Evolutionary conservation across 2,797 vertebrate genomes (phyloP).

Genomic region (Uromys caudimaculatus): DNA sequence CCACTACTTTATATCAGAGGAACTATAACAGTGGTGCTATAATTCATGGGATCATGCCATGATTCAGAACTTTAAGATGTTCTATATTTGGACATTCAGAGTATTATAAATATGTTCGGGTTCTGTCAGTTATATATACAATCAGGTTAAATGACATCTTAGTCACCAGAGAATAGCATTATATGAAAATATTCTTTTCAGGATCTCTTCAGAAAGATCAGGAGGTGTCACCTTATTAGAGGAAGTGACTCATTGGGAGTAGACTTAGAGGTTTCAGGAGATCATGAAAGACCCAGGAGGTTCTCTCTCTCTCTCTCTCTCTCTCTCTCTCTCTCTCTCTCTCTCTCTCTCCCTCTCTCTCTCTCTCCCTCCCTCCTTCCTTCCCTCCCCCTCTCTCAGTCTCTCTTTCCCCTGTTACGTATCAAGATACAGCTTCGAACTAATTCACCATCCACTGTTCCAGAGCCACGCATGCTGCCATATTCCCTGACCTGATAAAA

Average conservation of each 20-base stretch:
- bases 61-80: neutral
- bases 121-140: neutral
- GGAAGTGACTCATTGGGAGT: rapidly evolving
- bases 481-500: neutral
- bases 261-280: neutral
- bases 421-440: neutral
- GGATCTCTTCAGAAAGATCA: too few species aligned
- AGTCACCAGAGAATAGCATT: too few species aligned
- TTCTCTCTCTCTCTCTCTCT: neutral
- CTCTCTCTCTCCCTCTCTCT: neutral
- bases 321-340: neutral
- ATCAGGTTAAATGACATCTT: neutral
- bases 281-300: too few species aligned
- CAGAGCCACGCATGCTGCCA: neutral
- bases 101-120: neutral
- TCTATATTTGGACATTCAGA: neutral
- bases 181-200: too few species aligned
- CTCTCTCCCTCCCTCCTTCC: neutral
- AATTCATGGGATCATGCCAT: neutral
- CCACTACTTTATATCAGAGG: neutral
- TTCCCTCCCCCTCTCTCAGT: neutral
- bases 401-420: too few species aligned
- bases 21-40: neutral
- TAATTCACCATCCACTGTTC: neutral
- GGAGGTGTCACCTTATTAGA: too few species aligned